Evolutionary conservation across 2,113 vertebrate genomes (phyloP), one percentile per base, ranked within the genome.

Genomic region (Cnemophilus loriae): DNA sequence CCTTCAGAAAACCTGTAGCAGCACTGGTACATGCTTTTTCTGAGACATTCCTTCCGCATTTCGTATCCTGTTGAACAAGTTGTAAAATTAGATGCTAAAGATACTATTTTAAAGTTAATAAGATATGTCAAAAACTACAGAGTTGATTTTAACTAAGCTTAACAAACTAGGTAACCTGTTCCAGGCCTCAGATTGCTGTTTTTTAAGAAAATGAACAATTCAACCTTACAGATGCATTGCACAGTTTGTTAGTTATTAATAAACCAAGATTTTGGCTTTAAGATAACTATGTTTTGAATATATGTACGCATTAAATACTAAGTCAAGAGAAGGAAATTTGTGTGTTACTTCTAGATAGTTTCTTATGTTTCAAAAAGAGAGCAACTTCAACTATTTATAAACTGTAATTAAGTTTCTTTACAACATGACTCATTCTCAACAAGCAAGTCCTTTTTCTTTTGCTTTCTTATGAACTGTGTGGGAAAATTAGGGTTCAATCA

Each of bases 331-430:
- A 94, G 86, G 35, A 88, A 67, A 95, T 84, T 46, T 70, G 6
- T 76, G 20, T 88, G 56, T 88, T 93, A 77, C 55, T 94, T 94
- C 89, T 88, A 5, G 3, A 26, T 94, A 70, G 90, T 85, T 96
- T 96, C 82, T 90, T 96, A 49, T 3, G 23, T 90, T 93, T 96
- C 68, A 86, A 90, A 96, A 96, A 96, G 92, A 96, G 95, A 96
- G 79, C 93, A 96, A 84, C 94, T 97, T 94, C 87, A 85, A 94
- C 95, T 96, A 95, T 96, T 97, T 96, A 96, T 97, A 96, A 97
- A 93, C 88, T 90, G 75, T 93, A 95, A 95, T 96, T 96, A 96
- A 96, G 71, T 96, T 92, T 95, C 96, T 97, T 95, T 95, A 52
- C 87, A 84, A 71, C 69, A 39, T 97, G 95, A 96, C 95, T 96